Base-by-base conservation (phyloP, 92 coral and sea anemone species). In the Epizoanthus rinbou region DNA sequence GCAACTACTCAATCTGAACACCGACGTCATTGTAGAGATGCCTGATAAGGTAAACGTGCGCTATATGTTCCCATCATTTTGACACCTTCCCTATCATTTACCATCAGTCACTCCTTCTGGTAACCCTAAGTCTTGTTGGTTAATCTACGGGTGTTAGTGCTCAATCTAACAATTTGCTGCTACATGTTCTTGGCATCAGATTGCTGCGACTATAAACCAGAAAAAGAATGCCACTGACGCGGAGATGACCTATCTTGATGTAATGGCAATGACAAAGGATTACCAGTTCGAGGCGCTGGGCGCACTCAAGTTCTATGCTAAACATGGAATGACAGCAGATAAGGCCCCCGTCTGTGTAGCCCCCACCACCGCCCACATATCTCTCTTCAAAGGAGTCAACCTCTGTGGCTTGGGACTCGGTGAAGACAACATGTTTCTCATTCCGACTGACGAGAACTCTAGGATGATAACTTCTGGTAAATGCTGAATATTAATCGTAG, bases 331-430 rank as follows among this genome's bases (percentile, higher is more conserved):
- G 72, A 8, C 65, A 0, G 39, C 86, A 16, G 47, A 72, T 1
- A 72, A 83, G 25, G 50, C 86, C 72, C 92, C 92, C 9, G 75
- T 83, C 45, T 73, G 73, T 15, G 56, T 85, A 33, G 41, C 25
- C 28, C 92, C 92, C 0, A 86, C 92, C 22, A 89, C 92, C 37
- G 84, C 86, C 22, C 92, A 89, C 63, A 85, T 85, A 79, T 89
- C 92, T 5, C 80, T 86, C 83, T 86, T 86, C 41, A 89, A 89
- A 53, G 92, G 86, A 7, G 85, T 80, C 24, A 89, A 83, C 21
- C 72, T 83, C 0, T 13, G 84, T 70, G 92, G 84, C 9, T 28
- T 89, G 71, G 92, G 92, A 25, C 17, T 89, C 70, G 92, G 92
- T 22, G 84, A 80, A 54, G 81, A 89, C n/a, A 75, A 74, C 37